Evolutionary conservation across 2,113 vertebrate species (phyloP), one percentile per base, ranked within the genome.

Genomic region (Corydoras maculifer): DNA sequence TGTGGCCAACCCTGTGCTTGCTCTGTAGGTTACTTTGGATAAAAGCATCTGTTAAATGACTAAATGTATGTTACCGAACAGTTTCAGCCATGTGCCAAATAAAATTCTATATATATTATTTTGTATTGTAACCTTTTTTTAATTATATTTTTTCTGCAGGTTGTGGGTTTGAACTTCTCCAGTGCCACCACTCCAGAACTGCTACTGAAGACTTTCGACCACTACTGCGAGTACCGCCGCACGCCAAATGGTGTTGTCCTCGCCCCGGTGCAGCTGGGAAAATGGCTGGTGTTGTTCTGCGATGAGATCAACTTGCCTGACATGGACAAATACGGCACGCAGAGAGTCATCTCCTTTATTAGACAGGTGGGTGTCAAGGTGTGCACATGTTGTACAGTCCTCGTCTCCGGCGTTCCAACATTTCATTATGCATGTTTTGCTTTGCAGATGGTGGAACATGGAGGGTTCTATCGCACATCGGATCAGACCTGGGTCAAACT

Each of bases 401-500:
- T 25, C 18, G 18, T 25, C 18, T 25, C 18, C 18, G 18, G 18
- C 18, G 18, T 25, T 25, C 18, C 25, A 3, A 15, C 35, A 43
- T 43, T 43, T 43, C 18, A 25, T 43, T 43, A 5, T 43, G 35
- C 4, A 2, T 43, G 35, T 43, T 63, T 14, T 60, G 68, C 13
- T 30, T 32, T 73, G 62, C 12, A 99, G 97, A 99, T 99, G 96
- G 97, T 99, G 62, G 97, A 99, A 78, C 97, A 99, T 14, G 97
- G 97, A 69, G 97, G 97, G 18, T 99, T 99, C 82, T 99, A 97
- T 79, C 95, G 97, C 29, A 98, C 96, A 43, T 95, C 95, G 14
- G 97, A 99, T 76, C 97, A 99, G 78, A 98, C 96, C 0, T 99
- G 97, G 97, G 97, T 99, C 60, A 98, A 98, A 86, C 84, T 99